Evolutionary conservation across 2,888 invertebrate species (phyloP), one percentile per base, ranked within the genome.

Genomic region (Chymomyza caudatula): DNA sequence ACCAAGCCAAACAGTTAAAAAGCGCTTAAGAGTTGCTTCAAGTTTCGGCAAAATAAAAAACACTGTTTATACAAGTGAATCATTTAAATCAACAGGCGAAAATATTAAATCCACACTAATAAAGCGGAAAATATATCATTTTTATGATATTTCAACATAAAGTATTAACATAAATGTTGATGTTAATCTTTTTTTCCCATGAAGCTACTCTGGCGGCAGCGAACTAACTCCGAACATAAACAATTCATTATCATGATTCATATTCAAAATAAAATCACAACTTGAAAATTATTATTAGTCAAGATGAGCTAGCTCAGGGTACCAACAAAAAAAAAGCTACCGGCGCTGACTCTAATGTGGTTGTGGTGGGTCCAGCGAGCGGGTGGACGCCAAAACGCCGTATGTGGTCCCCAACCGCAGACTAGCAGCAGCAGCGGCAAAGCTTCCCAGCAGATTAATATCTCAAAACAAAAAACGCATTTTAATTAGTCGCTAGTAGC

Each of bases 371-470:
- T 37, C 29, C 11, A 37, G 51, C 60, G 43, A 59, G 54, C 64
- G 68, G 68, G 53, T 60, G 60, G 58, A n/a, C 29, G 56, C 43
- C 57, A 13, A 11, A 37, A 37, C 67, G 52, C 69, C 66, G 71
- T 76, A 85, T 83, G 87, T 86, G 86, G 85, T 86, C 87, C 17
- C 52, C 62, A 43, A 47, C 54, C 20, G 17, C 42, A 56, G 29
- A 23, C 4, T 6, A 29, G n/a, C n/a, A n/a, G n/a, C n/a, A n/a
- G n/a, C n/a, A 37, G 13, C 13, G 51, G 74, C n/a, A n/a, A n/a
- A n/a, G n/a, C 78, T 87, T 79, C 85, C 81, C 85, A 86, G 76
- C 74, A 86, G 88, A 88, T 88, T 77, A 86, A 86, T 85, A 87
- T 88, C 88, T 84, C 74, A 76, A 67, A 69, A 71, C 63, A 51